Base-by-base conservation (phyloP, 1,140 invertebrate genomes). In the Rhynchophorus ferrugineus region DNA sequence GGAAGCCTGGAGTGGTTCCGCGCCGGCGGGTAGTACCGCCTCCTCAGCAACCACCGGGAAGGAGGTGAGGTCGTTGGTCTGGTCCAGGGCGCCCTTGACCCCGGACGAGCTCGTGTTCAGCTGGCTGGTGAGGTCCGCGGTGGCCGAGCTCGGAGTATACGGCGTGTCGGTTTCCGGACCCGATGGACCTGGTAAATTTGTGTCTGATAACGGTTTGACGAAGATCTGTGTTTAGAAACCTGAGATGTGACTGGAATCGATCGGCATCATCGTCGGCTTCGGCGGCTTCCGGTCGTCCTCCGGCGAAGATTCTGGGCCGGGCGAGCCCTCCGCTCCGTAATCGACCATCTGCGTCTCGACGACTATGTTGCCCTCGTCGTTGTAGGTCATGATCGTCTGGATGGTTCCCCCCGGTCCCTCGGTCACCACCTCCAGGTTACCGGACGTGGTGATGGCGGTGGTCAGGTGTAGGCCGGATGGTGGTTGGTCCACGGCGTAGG, bases 391-490 rank as follows among this genome's bases (percentile, higher is more conserved):
- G 3, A 56, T 60, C 14, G 62, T 66, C 33, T 58, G 57, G 11
- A 59, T 56, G 3, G 36, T 21, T 5, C 62, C 64, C 7, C 33
- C 58, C 0, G 62, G 62, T 29, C 64, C 64, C 56, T 65, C 62
- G n/a, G 65, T 67, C 3, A 60, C 56, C 2, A 67, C 58, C 49
- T 66, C 64, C 9, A 67, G 47, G 20, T 33, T 57, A n/a, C 65
- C 64, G n/a, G 56, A 58, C 16, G 35, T 42, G 18, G 62, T 59
- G n/a, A 63, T 43, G 17, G 59, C 58, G 1, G 63, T 65, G 3
- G 62, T 65, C 3, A 63, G 39, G 37, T 61, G 51, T 19, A 63
- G 24, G 13, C 49, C 61, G 21, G 57, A 49, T 7, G 44, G 53
- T 21, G 47, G 38, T 52, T 53, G 51, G 1, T 57, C 52, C n/a